phyloP scores from a whole-genome alignment of 2,797 vertebrate genomes.

The Xenopus petersii region DNA sequence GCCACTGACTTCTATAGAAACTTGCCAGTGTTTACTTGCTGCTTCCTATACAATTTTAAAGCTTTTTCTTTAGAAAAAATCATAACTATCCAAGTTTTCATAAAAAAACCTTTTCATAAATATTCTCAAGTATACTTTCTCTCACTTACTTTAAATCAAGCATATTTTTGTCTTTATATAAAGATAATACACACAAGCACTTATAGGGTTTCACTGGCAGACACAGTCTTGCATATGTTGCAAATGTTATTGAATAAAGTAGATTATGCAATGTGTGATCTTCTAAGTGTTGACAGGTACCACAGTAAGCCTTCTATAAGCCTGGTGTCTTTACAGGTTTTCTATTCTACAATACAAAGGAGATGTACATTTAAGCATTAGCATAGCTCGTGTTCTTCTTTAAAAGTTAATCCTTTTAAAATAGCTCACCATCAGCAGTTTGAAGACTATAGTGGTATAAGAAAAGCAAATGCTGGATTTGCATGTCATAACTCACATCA shows the following conservation, averaged over 20 bases:
- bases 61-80: too few species aligned
- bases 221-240: constrained; percentile 27
- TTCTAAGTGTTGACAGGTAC: constrained; percentile 46
- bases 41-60: too few species aligned
- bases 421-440: constrained; percentile 29
- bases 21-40: too few species aligned
- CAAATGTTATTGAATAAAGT: constrained; percentile 41
- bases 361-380: constrained; percentile 52
- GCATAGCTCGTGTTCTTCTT: constrained; percentile 44
- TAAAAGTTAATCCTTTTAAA: constrained; percentile 53
- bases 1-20: too few species aligned
- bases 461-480: constrained; percentile 25
- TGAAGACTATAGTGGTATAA: constrained; percentile 26
- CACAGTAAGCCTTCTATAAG: constrained; percentile 59
- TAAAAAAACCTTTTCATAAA: too few species aligned
- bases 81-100: too few species aligned
- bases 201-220: too few species aligned
- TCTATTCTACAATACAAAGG: constrained; percentile 51
- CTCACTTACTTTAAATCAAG: too few species aligned
- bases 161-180: too few species aligned
- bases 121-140: too few species aligned
- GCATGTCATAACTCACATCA: not conserved
- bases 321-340: constrained; percentile 59
- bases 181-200: too few species aligned
- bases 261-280: constrained; percentile 51